A percentile compares a stretch with the other conserved stretches of the same genome.
Evolutionary conservation across 2,888 invertebrate species (phyloP).

Genomic region (Lamellibrachia satsuma): DNA sequence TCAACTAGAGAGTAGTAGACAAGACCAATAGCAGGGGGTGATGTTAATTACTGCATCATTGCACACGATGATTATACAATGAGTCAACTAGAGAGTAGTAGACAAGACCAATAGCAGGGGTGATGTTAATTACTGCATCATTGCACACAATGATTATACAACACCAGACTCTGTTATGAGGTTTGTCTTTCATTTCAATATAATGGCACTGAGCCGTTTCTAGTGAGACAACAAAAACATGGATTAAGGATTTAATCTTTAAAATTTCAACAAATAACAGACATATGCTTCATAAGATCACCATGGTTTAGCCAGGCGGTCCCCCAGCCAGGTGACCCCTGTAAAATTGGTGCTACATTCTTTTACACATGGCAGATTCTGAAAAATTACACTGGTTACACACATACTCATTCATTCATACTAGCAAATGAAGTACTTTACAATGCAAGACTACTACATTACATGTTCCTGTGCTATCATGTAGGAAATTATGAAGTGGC

Average conservation of each 20-base stretch:
- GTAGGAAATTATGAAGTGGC: too few species aligned
- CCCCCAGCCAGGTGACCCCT: background rate
- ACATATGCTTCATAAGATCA: background rate
- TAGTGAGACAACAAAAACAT: background rate
- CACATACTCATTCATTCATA: background rate
- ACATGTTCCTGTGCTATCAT: too few species aligned
- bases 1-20: too few species aligned
- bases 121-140: background rate
- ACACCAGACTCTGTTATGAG: background rate
- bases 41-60: background rate
- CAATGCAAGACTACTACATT: too few species aligned
- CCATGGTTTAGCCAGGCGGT: background rate
- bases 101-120: background rate
- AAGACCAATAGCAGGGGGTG: background rate
- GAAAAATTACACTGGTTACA: background rate
- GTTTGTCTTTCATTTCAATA: too few species aligned
- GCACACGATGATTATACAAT: too few species aligned
- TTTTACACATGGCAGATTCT: background rate
- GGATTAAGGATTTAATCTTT: background rate
- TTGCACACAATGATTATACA: background rate
- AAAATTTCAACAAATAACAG: background rate
- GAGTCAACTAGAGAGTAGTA: background rate
- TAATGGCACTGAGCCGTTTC: background rate
- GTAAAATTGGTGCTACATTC: background rate
- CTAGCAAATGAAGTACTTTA: too few species aligned